Evolutionary conservation across 2,797 vertebrate species (phyloP).

Genomic region (Hippocampus kuda): DNA sequence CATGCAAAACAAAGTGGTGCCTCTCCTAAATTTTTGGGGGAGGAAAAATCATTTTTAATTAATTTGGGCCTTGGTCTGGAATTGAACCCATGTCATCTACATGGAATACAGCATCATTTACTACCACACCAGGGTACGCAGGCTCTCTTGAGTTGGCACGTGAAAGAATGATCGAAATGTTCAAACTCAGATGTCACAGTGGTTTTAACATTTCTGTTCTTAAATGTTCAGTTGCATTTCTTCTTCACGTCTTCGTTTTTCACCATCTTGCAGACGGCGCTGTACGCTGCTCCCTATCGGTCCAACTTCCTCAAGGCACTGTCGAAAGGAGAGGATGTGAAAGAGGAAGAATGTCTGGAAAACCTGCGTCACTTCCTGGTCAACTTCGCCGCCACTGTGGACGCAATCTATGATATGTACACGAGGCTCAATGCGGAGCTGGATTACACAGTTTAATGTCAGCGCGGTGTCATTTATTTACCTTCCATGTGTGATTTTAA

Average conservation of each 20-base stretch:
- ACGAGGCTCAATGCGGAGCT: slow-evolving; percentile 80
- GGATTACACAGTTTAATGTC: slow-evolving; percentile 79
- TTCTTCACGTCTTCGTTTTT: neutral
- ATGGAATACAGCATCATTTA: too few relatives aligned
- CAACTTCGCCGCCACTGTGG: slow-evolving; percentile 77
- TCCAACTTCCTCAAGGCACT: slow-evolving; percentile 87
- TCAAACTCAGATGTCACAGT: too few relatives aligned
- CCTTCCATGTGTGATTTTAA: slow-evolving; percentile 8
- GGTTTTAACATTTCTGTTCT: too few relatives aligned
- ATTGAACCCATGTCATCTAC: too few relatives aligned
- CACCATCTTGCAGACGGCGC: slow-evolving; percentile 64
- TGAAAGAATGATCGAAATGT: too few relatives aligned
- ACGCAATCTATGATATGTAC: slow-evolving; percentile 92
- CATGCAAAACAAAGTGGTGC: neutral
- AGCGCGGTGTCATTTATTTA: neutral
- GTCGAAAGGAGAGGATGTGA: slow-evolving; percentile 82
- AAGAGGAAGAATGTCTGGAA: slow-evolving; percentile 82
- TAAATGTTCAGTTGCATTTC: too few relatives aligned
- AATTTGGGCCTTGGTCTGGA: neutral
- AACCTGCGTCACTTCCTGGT: slow-evolving; percentile 79
- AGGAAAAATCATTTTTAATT: too few relatives aligned
- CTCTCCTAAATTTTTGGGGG: neutral
- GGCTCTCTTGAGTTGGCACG: too few relatives aligned
- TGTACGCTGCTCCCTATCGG: slow-evolving; percentile 81
- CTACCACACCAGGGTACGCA: too few relatives aligned